Evolutionary conservation across 2,888 invertebrate genomes (phyloP), one percentile per base, ranked within the genome.

Genomic region (Hyles lineata): DNA sequence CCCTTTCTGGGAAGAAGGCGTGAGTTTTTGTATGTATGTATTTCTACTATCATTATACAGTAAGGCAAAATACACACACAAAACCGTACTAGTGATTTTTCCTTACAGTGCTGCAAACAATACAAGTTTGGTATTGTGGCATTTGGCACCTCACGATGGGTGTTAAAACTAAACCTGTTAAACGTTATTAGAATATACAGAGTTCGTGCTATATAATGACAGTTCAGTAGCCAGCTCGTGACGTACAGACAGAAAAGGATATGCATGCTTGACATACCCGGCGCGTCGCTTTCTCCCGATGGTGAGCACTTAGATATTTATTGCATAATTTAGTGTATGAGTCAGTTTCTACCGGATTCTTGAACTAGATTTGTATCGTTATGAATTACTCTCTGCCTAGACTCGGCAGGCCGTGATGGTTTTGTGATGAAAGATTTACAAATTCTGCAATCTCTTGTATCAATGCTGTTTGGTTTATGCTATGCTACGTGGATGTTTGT

Each of bases 261-360:
- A 82, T 80, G 77, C 83, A 85, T 83, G 80, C 77, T 76, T 73
- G 50, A 77, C 79, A 83, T 86, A 80, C 84, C 80, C 81, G 78
- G 74, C 70, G 75, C 75, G 74, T 75, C 74, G 76, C 86, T 87
- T 87, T 87, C 87, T 79, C 83, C 60, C 72, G 77, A 79, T 78
- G 79, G 74, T 75, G 76, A 77, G 62, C 77, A 77, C 82, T 75
- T 71, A 80, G 75, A 78, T 80, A 79, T 79, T 75, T 77, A 81
- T 86, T 86, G 80, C 83, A 82, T 83, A 83, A 86, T 85, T 71
- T 72, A 25, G 67, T 43, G 62, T 70, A 73, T 71, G 73, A 73
- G 63, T 73, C 71, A 73, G 55, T 43, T 62, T 71, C 70, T 67
- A 71, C 71, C 71, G 72, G 72, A 72, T 72, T 72, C 63, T 72